Evolutionary conservation across 2,888 invertebrate genomes (phyloP), one percentile per base, ranked within the genome.

Genomic region (Anoplius nigerrimus): DNA sequence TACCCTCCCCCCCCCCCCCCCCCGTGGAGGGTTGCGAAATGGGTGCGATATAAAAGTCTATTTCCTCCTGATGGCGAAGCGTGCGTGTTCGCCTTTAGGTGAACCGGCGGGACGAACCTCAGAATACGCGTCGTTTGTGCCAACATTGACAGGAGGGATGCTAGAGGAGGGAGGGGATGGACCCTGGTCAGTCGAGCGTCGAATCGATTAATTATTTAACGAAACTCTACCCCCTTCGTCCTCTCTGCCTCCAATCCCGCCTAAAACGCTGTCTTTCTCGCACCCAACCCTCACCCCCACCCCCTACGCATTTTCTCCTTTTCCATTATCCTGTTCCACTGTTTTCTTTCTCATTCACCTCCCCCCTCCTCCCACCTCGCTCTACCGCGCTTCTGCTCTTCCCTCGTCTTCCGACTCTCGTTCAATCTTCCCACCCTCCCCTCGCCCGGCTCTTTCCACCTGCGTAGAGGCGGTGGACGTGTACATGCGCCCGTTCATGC

Each of bases 191-290:
- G 71, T 48, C 68, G 61, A 52, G 46, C 42, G n/a, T 61, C 64
- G 74, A 74, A 78, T 78, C 78, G 78, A 78, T 78, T 78, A 78
- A 78, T 78, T 78, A 78, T 78, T 78, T 78, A 78, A 78, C 52
- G 2, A 22, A 21, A 21, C 52, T 52, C 20, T 22, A n/a, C 52
- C 22, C 52, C 22, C 22, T 52, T 21, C 22, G 11, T 21, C 22
- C 22, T 21, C 52, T 3, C 3, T 21, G 52, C 20, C 22, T 45
- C 45, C 62, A 74, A 72, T 74, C 58, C 43, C 59, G n/a, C n/a
- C 59, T 46, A 42, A 62, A 34, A 8, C 24, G 6, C 62, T 60
- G 57, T 57, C 66, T 43, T 21, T n/a, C 48, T 51, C 18, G 16
- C 22, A 15, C n/a, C 43, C 24, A 13, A 27, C 21, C 45, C 6